These are phyloP conservation scores for Nycticebus coucang DNA, from an alignment of 2,113 vertebrate genomes.

Conservation along the genomic window DNA sequence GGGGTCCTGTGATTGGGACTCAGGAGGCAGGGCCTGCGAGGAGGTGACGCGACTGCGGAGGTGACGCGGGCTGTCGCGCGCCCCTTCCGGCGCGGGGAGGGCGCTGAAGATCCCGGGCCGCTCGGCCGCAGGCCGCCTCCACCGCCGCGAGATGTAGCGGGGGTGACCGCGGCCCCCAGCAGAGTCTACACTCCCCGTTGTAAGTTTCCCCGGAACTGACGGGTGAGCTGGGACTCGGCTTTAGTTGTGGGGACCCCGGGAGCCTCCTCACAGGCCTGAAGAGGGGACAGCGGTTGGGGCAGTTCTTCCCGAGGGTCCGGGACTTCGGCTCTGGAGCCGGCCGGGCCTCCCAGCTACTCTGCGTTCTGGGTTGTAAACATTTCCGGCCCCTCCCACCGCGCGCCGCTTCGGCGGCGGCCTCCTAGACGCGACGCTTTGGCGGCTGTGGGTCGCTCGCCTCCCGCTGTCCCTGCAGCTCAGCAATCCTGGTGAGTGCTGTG, in stretches of 20 bases:
- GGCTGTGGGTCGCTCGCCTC: neutral
- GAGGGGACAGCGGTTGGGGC: neutral
- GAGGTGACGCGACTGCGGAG: slow-evolving; percentile 69
- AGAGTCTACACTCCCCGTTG: slow-evolving; percentile 44
- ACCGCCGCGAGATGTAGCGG: slow-evolving; percentile 70
- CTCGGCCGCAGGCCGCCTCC: slow-evolving; percentile 67
- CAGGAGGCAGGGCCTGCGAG: neutral
- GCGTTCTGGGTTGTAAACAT: neutral
- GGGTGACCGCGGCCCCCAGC: slow-evolving; percentile 56
- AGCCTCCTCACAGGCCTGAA: neutral
- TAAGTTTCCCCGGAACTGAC: neutral
- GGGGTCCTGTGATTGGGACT: neutral
- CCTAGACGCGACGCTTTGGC: neutral
- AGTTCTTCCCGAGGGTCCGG: neutral
- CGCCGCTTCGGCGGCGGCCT: neutral
- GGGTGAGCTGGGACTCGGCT: neutral
- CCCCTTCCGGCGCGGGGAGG: slow-evolving; percentile 76
- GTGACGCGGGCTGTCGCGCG: slow-evolving; percentile 70
- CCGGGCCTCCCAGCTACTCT: rapidly evolving
- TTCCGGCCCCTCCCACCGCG: slow-evolving; percentile 63
- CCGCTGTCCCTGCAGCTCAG: neutral
- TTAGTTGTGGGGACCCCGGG: neutral
- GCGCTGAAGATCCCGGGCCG: slow-evolving; percentile 52
- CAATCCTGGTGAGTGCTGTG: neutral
- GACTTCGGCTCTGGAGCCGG: neutral